Percentiles rank a stretch among this genome's conserved stretches.
Evolutionary conservation across 2,797 vertebrate species (phyloP).

Genomic region (Fundulus diaphanus): DNA sequence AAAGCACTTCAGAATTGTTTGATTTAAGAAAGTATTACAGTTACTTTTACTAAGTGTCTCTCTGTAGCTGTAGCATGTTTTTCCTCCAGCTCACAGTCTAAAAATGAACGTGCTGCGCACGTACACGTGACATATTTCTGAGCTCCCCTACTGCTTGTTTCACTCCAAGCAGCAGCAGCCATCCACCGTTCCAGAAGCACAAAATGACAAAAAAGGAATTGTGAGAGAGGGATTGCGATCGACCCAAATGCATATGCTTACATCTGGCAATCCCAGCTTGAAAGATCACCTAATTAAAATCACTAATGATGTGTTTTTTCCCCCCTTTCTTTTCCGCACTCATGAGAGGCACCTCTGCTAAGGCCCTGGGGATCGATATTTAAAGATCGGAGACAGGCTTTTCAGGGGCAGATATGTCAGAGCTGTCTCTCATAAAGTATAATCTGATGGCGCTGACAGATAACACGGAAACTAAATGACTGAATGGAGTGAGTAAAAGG

Average conservation of each 20-base stretch:
- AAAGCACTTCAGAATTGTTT: conserved; percentile 6
- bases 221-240: conserved; percentile 76
- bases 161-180: conserved; percentile 56
- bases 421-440: conserved; percentile 74
- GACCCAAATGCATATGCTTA: conserved; percentile 80
- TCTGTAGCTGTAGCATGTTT: conserved; percentile 17
- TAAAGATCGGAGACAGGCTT: conserved; percentile 79
- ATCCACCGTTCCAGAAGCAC: conserved; percentile 61
- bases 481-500: conserved; percentile 54
- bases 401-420: conserved; percentile 71
- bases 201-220: conserved; percentile 77
- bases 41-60: conserved; percentile 10
- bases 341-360: conserved; percentile 75
- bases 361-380: conserved; percentile 80
- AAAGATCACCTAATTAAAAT: conserved; percentile 87
- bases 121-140: conserved; percentile 70
- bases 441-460: conserved; percentile 76
- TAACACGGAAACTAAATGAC: conserved; percentile 64
- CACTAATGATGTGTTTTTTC: conserved; percentile 84
- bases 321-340: conserved; percentile 70
- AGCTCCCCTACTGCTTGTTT: conserved; percentile 57
- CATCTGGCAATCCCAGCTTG: conserved; percentile 81
- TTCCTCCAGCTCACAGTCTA: conserved; percentile 37
- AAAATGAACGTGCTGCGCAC: conserved; percentile 46
- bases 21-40: conserved; percentile 20